Evolutionary conservation across 2,113 vertebrate genomes (phyloP), one percentile per base, ranked within the genome.

Genomic region (Stomatorhinus ivindoensis): DNA sequence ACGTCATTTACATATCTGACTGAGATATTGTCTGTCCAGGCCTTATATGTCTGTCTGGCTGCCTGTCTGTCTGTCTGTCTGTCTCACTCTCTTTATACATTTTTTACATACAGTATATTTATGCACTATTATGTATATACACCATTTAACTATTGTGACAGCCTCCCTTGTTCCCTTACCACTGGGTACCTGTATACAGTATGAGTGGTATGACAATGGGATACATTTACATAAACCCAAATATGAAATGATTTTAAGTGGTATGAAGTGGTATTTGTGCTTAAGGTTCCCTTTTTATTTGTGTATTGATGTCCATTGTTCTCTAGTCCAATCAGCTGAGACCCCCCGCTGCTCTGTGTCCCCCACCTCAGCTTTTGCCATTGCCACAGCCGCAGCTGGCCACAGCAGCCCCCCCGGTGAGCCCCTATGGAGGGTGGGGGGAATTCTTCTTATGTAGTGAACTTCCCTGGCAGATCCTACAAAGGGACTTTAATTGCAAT

Each of bases 311-410:
- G 17, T 90, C 86, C 86, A 6, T 93, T 31, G 88, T 58, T 91
- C 80, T 92, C 87, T 93, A 99, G 98, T 95, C 91, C 98, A 97
- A 93, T 94, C 95, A 31, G 94, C 96, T 44, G 98, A 99, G 93
- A 98, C 95, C 92, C 93, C 96, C 48, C 97, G 97, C 93, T 98
- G 97, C 91, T 96, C 98, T 0, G 97, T 99, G 90, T 99, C 98
- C 11, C 98, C 98, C 80, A 97, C 97, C 47, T 99, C 98, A 90
- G 98, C 98, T 3, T 99, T 99, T 89, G 98, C 98, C 48, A 99
- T 99, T 46, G 98, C 98, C 91, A 99, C 98, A 3, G 98, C 98
- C 69, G 98, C 97, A 90, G 98, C 98, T 2, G 98, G 98, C 88
- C 98, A 99, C 0, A 97, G 97, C 87, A 96, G 97, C 90, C 97